phyloP scores from a whole-genome alignment of 2,113 vertebrate genomes.

The Menura novaehollandiae region DNA sequence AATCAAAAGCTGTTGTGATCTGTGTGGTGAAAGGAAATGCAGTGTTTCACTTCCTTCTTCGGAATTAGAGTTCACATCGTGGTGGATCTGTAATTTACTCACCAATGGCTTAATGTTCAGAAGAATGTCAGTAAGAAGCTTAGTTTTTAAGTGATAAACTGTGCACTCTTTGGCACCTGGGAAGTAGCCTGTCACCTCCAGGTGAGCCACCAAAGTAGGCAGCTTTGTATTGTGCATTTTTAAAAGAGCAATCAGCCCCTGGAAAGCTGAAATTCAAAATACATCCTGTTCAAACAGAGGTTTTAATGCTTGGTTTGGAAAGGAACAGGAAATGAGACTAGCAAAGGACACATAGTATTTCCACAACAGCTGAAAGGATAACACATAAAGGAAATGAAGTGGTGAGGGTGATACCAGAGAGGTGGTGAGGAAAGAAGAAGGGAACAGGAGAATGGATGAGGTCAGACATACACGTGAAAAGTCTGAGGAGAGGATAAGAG shows the following conservation, averaged over 20 bases:
- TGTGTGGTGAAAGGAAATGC: not conserved
- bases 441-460: not conserved
- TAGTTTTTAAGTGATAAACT: not conserved
- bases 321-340: not conserved
- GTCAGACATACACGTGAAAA: not conserved
- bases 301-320: not conserved
- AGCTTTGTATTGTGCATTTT: not conserved
- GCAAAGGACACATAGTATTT: not conserved
- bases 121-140: not conserved
- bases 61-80: rapidly evolving
- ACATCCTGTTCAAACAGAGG: not conserved
- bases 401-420: not conserved
- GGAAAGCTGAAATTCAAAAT: not conserved
- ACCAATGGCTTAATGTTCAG: rapidly evolving
- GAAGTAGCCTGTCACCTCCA: not conserved
- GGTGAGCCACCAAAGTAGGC: not conserved
- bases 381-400: not conserved
- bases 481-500: not conserved
- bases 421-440: not conserved
- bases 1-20: not conserved
- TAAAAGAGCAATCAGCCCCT: not conserved
- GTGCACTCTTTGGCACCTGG: not conserved
- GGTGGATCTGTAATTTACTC: not conserved
- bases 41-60: not conserved
- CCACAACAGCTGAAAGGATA: not conserved